Evolutionary conservation across 2,113 vertebrate genomes (phyloP).

Genomic region (Murina feae): DNA sequence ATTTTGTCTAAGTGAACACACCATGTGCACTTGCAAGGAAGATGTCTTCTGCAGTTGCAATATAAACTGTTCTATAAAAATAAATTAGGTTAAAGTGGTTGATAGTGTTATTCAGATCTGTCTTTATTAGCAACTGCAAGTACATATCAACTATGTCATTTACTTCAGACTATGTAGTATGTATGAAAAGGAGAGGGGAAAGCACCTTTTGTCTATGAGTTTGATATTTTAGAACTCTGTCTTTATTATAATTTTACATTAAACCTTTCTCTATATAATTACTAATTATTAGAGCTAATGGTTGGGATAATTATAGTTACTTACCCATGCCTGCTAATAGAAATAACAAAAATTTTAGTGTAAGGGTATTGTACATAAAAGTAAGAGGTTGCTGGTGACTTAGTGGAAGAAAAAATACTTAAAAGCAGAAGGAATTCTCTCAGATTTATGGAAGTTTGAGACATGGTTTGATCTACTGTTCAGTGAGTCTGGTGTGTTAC

Average conservation of each 20-base stretch:
- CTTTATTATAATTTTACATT: neutral
- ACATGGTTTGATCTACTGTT: neutral
- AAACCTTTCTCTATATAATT: neutral
- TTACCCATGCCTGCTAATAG: neutral
- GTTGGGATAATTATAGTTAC: neutral
- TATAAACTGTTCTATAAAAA: neutral
- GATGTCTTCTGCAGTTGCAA: neutral
- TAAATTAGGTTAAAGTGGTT: neutral
- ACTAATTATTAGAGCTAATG: neutral
- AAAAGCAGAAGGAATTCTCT: neutral
- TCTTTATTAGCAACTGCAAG: neutral
- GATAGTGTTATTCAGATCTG: neutral
- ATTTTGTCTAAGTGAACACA: neutral
- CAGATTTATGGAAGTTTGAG: neutral
- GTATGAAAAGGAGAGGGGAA: neutral
- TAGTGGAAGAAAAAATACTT: neutral
- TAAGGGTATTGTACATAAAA: neutral
- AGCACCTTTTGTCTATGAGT: neutral
- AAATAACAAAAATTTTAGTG: neutral
- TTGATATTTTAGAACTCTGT: neutral
- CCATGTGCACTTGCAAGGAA: neutral
- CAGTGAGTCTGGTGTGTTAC: neutral
- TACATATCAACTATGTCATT: neutral
- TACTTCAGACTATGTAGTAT: neutral
- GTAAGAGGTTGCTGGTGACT: neutral